Evolutionary conservation across 2,113 vertebrate genomes (phyloP).

Genomic region (Zingel zingel): DNA sequence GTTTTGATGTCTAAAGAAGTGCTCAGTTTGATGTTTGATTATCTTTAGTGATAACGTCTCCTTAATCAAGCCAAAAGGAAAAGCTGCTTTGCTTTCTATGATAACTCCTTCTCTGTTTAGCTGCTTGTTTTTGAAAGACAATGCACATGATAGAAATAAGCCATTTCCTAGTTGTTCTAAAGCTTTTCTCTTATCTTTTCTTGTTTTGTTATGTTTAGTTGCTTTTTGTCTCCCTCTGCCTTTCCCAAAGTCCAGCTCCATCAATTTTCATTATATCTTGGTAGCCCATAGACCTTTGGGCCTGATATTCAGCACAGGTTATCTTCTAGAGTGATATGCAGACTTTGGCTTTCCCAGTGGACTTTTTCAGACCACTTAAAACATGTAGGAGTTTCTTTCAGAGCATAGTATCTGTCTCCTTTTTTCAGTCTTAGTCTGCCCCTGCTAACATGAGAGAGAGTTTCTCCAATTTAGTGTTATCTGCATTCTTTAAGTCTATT

Average conservation of each 20-base stretch:
- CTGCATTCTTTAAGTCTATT: background rate
- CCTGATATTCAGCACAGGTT: background rate
- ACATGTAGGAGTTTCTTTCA: background rate
- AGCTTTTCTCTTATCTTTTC: background rate
- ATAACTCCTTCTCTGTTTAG: background rate
- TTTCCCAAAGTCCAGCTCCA: background rate
- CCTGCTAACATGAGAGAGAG: too few species aligned
- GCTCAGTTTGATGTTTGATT: background rate
- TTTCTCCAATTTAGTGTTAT: background rate
- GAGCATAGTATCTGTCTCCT: background rate
- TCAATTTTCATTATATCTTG: conserved; percentile 1
- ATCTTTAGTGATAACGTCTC: conserved; percentile 11
- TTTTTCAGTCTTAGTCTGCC: background rate
- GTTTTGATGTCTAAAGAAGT: conserved; percentile 12
- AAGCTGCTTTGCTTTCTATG: background rate
- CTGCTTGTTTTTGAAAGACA: background rate
- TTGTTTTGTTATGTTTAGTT: background rate
- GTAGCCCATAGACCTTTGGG: background rate
- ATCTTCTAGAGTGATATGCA: background rate
- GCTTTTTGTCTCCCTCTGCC: background rate
- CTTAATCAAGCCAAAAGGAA: conserved; percentile 20
- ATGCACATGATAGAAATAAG: background rate
- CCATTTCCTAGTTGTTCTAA: background rate
- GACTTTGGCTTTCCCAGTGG: background rate
- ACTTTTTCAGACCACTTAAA: background rate